Percentiles rank a stretch among this genome's conserved stretches.
Conservation (phyloP, 2,888 invertebrate species). For the Spilarctia lutea region DNA sequence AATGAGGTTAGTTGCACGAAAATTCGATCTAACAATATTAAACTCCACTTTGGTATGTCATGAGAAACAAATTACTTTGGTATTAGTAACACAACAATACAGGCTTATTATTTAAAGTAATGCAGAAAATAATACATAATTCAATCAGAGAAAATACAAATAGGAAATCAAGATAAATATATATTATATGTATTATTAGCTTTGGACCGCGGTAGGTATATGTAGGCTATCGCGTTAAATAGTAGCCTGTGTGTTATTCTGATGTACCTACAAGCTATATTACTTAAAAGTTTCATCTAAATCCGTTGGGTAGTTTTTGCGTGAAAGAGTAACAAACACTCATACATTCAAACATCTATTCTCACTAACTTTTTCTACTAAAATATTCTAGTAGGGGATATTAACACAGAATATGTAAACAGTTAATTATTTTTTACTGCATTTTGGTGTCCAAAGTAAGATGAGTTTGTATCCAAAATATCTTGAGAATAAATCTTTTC, state of each 20-base stretch:
- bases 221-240: too few relatives aligned
- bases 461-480: background rate
- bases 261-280: too few relatives aligned
- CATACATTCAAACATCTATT: too few relatives aligned
- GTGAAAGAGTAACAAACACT: too few relatives aligned
- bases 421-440: background rate
- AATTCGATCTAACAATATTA: conserved; percentile 24
- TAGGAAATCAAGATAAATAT: background rate
- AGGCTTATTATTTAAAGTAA: background rate
- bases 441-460: background rate
- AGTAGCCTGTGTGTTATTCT: too few relatives aligned
- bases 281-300: too few relatives aligned
- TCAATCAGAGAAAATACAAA: background rate
- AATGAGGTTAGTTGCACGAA: conserved; percentile 19
- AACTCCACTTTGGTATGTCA: conserved; percentile 20
- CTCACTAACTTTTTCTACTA: too few relatives aligned
- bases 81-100: background rate
- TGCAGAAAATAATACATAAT: background rate
- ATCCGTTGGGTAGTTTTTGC: too few relatives aligned
- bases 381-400: too few relatives aligned
- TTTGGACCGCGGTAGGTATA: too few relatives aligned
- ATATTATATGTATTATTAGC: background rate
- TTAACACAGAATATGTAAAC: background rate
- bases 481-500: background rate
- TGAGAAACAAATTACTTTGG: background rate